phyloP scores from a whole-genome alignment of 2,888 invertebrate species.

The Myathropa florea region DNA sequence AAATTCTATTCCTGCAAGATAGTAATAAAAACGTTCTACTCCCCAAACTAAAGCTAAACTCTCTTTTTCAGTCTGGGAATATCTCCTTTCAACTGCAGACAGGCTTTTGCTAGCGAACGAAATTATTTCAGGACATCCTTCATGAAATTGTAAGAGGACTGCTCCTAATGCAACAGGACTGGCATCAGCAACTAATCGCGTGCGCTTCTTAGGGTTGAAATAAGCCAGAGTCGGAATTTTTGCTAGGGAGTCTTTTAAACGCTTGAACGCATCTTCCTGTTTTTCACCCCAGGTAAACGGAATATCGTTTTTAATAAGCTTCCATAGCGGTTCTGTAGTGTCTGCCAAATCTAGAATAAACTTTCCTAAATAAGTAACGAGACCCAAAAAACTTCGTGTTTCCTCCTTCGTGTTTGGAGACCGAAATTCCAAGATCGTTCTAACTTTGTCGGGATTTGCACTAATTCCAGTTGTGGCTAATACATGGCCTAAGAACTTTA shows the following conservation, averaged over 20 bases:
- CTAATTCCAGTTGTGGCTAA: not conserved
- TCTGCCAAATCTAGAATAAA: conserved; percentile 21
- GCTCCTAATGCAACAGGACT: conserved; percentile 73
- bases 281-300: not conserved
- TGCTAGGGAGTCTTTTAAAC: conserved; percentile 11
- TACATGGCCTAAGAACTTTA: conserved; percentile 61
- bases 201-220: conserved; percentile 72
- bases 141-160: conserved; percentile 32
- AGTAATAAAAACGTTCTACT: conserved; percentile 10
- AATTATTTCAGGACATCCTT: conserved; percentile 73
- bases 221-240: conserved; percentile 70
- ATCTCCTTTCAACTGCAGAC: conserved; percentile 73
- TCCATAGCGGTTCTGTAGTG: conserved; percentile 7
- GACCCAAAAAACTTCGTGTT: conserved; percentile 5
- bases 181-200: conserved; percentile 75
- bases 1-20: conserved; percentile 5
- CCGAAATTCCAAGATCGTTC: conserved; percentile 1
- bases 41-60: conserved; percentile 11
- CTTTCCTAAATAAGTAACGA: conserved; percentile 18
- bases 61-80: conserved; percentile 22
- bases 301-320: conserved; percentile 2
- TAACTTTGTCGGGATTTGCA: conserved; percentile 4
- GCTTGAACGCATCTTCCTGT: conserved; percentile 3
- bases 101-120: conserved; percentile 77
- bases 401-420: conserved; percentile 19